phyloP scores from a whole-genome alignment of 2,113 vertebrate genomes.

The Emydocephalus ijimae region DNA sequence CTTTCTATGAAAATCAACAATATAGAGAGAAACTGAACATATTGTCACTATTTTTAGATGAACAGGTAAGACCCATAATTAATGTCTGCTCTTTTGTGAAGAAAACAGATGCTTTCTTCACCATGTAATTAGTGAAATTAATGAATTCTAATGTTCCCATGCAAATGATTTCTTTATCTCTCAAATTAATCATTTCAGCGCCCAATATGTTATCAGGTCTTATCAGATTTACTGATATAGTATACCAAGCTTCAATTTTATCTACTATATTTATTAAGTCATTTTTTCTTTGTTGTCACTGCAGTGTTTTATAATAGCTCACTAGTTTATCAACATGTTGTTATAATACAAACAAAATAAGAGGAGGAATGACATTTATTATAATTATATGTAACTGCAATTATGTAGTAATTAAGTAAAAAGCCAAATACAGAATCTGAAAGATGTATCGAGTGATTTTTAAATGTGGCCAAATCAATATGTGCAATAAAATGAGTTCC shows the following conservation, averaged over 20 bases:
- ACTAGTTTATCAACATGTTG: conserved; percentile 6
- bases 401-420: neutral
- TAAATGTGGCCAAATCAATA: neutral
- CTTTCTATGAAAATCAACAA: conserved; percentile 39
- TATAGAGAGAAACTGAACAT: conserved; percentile 49
- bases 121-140: conserved; percentile 82
- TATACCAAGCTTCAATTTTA: conserved; percentile 53
- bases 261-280: neutral
- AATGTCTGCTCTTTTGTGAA: conserved; percentile 74
- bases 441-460: conserved; percentile 33
- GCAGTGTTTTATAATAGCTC: conserved; percentile 28
- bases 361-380: neutral
- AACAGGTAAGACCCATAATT: conserved; percentile 74
- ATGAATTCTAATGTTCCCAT: conserved; percentile 80
- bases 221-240: conserved; percentile 47
- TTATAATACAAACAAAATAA: conserved; percentile 31
- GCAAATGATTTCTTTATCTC: conserved; percentile 78
- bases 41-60: conserved; percentile 73
- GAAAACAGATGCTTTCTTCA: conserved; percentile 83
- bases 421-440: conserved; percentile 11
- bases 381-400: neutral
- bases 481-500: neutral
- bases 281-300: conserved; percentile 24
- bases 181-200: conserved; percentile 77
- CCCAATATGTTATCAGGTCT: conserved; percentile 51